Percentiles rank a stretch among this genome's conserved stretches.
Evolutionary conservation across 2,888 invertebrate genomes (phyloP).

Genomic region (Morpho achilles): DNA sequence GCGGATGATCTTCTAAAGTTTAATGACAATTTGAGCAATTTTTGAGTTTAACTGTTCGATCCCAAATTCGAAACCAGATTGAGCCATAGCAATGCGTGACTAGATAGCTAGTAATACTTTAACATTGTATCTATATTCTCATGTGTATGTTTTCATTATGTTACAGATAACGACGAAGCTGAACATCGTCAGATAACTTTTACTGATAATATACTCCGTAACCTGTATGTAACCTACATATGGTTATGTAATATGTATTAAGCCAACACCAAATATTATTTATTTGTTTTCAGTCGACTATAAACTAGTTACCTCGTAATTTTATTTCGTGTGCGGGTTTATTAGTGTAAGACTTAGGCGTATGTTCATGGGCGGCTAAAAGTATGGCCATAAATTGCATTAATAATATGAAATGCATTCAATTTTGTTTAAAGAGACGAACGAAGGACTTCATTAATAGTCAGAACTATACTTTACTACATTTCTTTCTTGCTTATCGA

Average conservation of each 20-base stretch:
- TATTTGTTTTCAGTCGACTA: conserved; percentile 20
- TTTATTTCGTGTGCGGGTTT: conserved; percentile 10
- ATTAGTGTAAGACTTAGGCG: background rate
- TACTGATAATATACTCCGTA: background rate
- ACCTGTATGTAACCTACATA: background rate
- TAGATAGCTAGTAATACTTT: too few relatives aligned
- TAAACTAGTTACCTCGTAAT: conserved; percentile 22
- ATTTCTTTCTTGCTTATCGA: too few relatives aligned
- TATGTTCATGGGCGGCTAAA: conserved; percentile 1
- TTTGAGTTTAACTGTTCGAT: too few relatives aligned
- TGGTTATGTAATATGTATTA: conserved; percentile 8
- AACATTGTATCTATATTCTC: background rate
- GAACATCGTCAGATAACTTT: background rate
- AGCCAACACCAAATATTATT: conserved; percentile 23
- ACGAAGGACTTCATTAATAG: too few relatives aligned
- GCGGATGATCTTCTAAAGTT: too few relatives aligned
- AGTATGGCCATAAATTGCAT: too few relatives aligned
- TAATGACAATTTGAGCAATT: too few relatives aligned
- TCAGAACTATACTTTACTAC: too few relatives aligned
- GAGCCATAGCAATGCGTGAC: too few relatives aligned
- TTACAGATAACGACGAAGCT: conserved; percentile 1
- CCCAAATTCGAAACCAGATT: too few relatives aligned
- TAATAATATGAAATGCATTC: too few relatives aligned
- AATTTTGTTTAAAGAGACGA: too few relatives aligned
- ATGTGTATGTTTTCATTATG: background rate